Conservation (phyloP, 2,113 vertebrate genomes). For the Petrocephalus zakoni region DNA sequence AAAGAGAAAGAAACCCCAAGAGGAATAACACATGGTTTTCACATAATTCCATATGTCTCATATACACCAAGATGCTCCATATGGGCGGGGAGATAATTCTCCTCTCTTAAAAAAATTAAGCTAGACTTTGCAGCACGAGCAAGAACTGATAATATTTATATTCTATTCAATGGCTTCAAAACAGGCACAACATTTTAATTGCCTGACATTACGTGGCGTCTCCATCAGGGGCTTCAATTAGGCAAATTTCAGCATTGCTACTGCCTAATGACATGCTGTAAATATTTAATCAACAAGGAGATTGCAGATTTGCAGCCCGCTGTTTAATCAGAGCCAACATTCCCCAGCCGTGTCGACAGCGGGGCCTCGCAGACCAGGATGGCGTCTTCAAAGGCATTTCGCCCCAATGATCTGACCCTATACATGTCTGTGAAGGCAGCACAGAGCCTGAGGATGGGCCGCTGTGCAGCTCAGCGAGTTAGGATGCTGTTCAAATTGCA, state of each 20-base stretch:
- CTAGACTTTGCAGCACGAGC: background rate
- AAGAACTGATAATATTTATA: background rate
- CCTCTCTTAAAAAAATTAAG: background rate
- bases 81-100: background rate
- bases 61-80: background rate
- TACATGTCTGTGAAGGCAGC: background rate
- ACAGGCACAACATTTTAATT: background rate
- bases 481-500: background rate
- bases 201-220: background rate
- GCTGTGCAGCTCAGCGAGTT: too few species aligned
- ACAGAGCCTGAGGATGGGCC: background rate
- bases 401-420: background rate
- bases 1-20: background rate
- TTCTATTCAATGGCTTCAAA: background rate
- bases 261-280: background rate
- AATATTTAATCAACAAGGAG: slow-evolving; percentile 14
- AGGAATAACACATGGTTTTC: background rate
- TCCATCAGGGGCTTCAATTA: slow-evolving; percentile 13
- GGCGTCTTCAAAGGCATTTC: background rate
- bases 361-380: too few species aligned
- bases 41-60: background rate
- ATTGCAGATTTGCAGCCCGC: background rate
- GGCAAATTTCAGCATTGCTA: slow-evolving; percentile 6
- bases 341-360: too few species aligned
- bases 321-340: background rate